phyloP scores from a whole-genome alignment of 2,113 vertebrate genomes.

The Tenrec ecaudatus region DNA sequence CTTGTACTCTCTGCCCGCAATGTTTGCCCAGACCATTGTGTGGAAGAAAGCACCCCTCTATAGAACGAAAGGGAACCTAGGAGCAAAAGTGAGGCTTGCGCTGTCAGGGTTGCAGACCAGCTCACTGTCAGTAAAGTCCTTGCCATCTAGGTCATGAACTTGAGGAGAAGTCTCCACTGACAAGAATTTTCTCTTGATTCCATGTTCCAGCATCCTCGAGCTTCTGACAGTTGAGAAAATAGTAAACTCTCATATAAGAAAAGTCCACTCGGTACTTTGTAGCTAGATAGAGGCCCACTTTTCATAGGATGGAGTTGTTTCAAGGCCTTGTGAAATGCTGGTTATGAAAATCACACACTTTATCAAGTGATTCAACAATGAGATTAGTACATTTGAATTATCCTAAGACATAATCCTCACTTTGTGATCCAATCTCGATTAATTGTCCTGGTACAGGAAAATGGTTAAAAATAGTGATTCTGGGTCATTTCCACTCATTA shows the following conservation, averaged over 20 bases:
- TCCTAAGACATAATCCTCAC: too few species aligned
- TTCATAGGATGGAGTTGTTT: too few species aligned
- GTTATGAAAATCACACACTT: too few species aligned
- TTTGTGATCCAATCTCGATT: too few species aligned
- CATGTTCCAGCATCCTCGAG: neutral
- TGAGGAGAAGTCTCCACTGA: conserved; percentile 41
- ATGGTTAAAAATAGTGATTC: too few species aligned
- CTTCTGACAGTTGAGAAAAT: conserved; percentile 23
- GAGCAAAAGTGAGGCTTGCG: neutral
- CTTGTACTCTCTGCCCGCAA: neutral
- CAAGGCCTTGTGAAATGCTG: too few species aligned
- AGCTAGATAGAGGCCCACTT: too few species aligned
- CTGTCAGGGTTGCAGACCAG: conserved; percentile 3
- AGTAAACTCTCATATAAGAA: conserved; percentile 28
- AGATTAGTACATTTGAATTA: too few species aligned
- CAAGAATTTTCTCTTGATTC: neutral
- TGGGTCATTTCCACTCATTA: too few species aligned
- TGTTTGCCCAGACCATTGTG: neutral
- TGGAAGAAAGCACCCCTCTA: neutral
- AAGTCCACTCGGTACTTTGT: neutral
- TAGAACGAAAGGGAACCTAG: too few species aligned
- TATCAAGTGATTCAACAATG: too few species aligned
- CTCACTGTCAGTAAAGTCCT: conserved; percentile 18
- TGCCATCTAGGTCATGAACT: neutral
- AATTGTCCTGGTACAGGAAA: too few species aligned